These are phyloP conservation scores for Passer montanus DNA, from an alignment of 2,113 vertebrate genomes.

Conservation along the genomic window DNA sequence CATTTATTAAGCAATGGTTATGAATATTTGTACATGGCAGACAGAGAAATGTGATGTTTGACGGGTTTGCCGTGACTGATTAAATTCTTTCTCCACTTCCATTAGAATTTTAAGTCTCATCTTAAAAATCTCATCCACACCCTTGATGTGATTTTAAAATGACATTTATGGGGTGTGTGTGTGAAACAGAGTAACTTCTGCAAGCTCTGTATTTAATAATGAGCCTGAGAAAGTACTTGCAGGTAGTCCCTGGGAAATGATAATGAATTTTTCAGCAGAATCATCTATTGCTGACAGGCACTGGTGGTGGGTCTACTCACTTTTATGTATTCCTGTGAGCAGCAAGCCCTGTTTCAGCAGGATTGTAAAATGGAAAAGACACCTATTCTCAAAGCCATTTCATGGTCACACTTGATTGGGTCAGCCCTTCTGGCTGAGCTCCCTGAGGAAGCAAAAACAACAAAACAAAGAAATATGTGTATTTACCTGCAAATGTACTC, in stretches of 20 bases:
- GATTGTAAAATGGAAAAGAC: neutral
- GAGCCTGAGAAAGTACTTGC: constrained; percentile 1
- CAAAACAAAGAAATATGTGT: neutral
- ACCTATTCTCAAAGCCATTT: neutral
- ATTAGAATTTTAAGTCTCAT: constrained; percentile 19
- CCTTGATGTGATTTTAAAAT: constrained; percentile 27
- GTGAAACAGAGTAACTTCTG: neutral
- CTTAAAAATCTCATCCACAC: constrained; percentile 36
- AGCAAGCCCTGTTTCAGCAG: neutral
- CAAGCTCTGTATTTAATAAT: neutral
- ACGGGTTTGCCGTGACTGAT: neutral
- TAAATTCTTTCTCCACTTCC: constrained; percentile 11
- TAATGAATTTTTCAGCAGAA: neutral
- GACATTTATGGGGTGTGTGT: neutral
- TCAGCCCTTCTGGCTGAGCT: neutral
- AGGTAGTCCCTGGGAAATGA: neutral
- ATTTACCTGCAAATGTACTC: neutral
- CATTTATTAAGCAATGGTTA: constrained; percentile 2
- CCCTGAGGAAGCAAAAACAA: neutral
- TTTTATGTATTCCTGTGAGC: neutral
- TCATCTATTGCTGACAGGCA: neutral
- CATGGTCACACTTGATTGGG: neutral
- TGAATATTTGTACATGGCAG: neutral
- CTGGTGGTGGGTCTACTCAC: neutral
- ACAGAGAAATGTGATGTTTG: neutral